Evolutionary conservation across 1,140 invertebrate genomes (phyloP), one percentile per base, ranked within the genome.

Genomic region (Drosophila santomea): DNA sequence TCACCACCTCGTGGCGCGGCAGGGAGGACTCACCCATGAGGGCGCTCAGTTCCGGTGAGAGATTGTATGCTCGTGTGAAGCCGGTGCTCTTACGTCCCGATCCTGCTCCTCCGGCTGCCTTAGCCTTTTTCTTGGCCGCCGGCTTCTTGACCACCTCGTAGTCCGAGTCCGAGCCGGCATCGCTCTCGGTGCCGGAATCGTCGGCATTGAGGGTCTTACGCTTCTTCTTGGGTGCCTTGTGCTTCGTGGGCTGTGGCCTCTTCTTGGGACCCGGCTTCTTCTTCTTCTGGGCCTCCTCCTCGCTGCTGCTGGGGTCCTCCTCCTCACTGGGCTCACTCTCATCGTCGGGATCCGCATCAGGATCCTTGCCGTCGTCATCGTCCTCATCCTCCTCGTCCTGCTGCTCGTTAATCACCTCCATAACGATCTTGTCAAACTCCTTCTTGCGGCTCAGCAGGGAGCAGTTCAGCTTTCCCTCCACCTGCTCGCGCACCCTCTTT

Each of bases 1-100:
- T 98, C 14, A 99, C 97, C 1, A 98, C 97, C 92, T 98, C 97
- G 90, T 98, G 97, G 44, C 98, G 95, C 0, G 97, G 95, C 96
- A 98, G 96, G 58, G 95, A 93, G 39, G 97, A 96, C 60, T 95
- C 94, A 2, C 97, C 97, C 92, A 99, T 96, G 0, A 99, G 93
- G 7, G 96, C 95, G 0, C 97, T 95, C 28, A 99, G 93, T 61
- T 97, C 96, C 3, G 97, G 96, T 0, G 97, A 97, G n/a, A 99
- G 93, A 52, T 95, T 96, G 84, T 96, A 96, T 4, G 96, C 94
- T 66, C 96, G 95, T 1, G 96, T 97, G 92, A 97, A 98, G 6
- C 96, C 96, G 44, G 95, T 94, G 15, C 95, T 95, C 79, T 95
- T 95, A 17, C 90, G 78, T 0, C 51, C 67, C 2, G 74, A 5